Conservation (phyloP, 1,140 invertebrate species). For the Phocides pigmalion region DNA sequence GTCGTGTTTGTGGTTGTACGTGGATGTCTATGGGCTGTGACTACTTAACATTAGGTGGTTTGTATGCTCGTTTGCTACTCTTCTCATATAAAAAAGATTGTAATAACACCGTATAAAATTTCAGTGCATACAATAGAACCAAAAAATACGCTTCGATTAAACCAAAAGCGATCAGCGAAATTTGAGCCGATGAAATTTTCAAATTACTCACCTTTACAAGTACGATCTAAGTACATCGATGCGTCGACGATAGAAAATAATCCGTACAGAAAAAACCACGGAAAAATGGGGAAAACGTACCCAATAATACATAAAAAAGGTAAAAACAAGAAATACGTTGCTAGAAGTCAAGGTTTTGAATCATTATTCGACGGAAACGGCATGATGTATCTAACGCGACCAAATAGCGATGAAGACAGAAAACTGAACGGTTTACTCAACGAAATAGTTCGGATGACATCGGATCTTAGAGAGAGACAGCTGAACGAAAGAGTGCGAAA, state of each 20-base stretch:
- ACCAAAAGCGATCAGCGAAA: neutral
- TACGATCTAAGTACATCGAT: neutral
- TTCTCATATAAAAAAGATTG: no score
- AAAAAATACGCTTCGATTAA: neutral
- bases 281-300: neutral
- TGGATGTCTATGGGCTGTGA: no score
- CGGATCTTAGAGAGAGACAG: neutral
- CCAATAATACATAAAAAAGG: neutral
- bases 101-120: no score
- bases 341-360: slow-evolving; percentile 2
- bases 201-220: neutral
- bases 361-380: slow-evolving; percentile 22
- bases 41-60: no score
- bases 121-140: neutral
- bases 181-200: neutral
- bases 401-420: slow-evolving; percentile 16
- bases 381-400: slow-evolving; percentile 18
- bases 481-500: neutral
- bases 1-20: no score
- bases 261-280: slow-evolving; percentile 21
- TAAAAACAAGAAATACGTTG: neutral
- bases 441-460: slow-evolving; percentile 15
- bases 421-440: slow-evolving; percentile 30
- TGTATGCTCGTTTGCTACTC: no score
- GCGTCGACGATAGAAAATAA: slow-evolving; percentile 14